Evolutionary conservation across 2,797 vertebrate genomes (phyloP).

Genomic region (Synanceia verrucosa): DNA sequence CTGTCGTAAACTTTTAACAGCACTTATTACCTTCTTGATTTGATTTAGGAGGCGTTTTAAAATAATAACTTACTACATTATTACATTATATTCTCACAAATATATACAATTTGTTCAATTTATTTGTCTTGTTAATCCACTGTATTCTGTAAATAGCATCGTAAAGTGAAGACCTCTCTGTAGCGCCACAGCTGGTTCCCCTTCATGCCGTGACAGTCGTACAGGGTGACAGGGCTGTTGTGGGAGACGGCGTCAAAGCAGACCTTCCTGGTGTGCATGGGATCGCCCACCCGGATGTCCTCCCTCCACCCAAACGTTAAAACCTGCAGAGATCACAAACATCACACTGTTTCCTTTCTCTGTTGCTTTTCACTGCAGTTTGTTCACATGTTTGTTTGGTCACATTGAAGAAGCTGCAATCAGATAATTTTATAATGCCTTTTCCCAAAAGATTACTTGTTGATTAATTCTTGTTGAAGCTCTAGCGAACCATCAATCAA

Average conservation of each 20-base stretch:
- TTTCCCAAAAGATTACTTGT: too few species aligned
- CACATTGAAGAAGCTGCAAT: too few species aligned
- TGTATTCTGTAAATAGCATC: too few species aligned
- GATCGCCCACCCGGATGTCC: constrained; percentile 92
- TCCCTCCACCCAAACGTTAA: constrained; percentile 96
- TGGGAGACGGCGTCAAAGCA: constrained; percentile 94
- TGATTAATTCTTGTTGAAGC: too few species aligned
- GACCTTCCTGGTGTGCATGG: constrained; percentile 92
- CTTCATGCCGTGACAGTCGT: constrained; percentile 95
- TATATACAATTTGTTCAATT: background rate
- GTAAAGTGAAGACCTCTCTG: too few species aligned
- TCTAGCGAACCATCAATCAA: too few species aligned
- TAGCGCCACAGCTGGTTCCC: constrained; percentile 98
- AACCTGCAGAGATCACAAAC: constrained; percentile 54
- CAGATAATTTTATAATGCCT: too few species aligned
- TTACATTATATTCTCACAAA: background rate
- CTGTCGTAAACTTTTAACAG: too few species aligned
- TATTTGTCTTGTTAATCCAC: too few species aligned
- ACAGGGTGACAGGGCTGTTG: constrained; percentile 92
- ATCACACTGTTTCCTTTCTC: background rate
- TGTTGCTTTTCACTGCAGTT: background rate
- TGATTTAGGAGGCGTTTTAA: background rate
- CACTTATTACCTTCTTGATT: background rate
- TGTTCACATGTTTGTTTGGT: rapidly evolving
- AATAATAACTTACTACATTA: background rate